These are phyloP conservation scores for Machimus rusticus DNA, from an alignment of 2,888 invertebrate species.

Conservation along the genomic window DNA sequence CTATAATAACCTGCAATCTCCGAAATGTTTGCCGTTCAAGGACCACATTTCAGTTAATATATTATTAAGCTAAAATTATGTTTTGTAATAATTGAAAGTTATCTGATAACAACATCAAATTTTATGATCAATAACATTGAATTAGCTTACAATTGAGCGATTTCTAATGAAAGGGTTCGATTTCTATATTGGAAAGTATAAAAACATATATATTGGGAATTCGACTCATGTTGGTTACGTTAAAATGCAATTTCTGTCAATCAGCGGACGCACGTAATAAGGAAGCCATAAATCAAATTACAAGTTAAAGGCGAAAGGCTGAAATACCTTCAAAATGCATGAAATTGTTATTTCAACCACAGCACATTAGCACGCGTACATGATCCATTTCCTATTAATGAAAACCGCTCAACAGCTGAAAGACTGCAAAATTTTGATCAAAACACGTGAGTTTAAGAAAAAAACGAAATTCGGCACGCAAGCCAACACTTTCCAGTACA, in stretches of 20 bases:
- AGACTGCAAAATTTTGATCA: neutral
- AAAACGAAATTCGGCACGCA: neutral
- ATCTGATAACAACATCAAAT: neutral
- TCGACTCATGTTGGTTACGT: neutral
- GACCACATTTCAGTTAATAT: neutral
- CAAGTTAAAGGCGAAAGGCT: neutral
- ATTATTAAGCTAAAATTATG: neutral
- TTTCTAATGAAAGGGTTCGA: neutral
- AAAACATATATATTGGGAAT: neutral
- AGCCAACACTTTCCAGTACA: neutral
- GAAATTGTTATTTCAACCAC: neutral
- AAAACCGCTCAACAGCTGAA: neutral
- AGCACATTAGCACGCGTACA: neutral
- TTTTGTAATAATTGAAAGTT: neutral
- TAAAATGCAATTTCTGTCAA: neutral
- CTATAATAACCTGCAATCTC: neutral
- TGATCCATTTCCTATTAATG: neutral
- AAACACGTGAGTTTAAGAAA: neutral
- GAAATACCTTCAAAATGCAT: neutral
- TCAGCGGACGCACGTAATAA: neutral
- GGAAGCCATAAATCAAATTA: neutral
- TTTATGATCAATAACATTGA: neutral
- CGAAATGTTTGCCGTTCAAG: neutral
- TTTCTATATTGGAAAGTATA: neutral
- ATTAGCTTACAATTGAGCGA: neutral